Evolutionary conservation across 2,888 invertebrate genomes (phyloP).

Genomic region (Pyralis farinalis): DNA sequence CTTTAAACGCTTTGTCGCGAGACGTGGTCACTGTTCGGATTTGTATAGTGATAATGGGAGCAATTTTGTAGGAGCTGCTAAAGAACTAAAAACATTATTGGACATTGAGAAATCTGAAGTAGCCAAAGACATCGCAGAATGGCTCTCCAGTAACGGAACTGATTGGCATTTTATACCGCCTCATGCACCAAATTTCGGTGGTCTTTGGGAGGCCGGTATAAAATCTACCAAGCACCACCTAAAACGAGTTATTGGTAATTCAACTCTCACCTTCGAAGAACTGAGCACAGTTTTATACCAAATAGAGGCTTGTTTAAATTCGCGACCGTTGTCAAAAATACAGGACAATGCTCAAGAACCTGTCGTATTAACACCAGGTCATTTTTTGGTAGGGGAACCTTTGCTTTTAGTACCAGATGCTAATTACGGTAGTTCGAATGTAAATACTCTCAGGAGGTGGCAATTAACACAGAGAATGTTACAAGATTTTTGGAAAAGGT

Average conservation of each 20-base stretch:
- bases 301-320: slow-evolving; percentile 4
- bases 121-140: not conserved
- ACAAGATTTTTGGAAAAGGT: slow-evolving; percentile 5
- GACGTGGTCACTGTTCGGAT: slow-evolving; percentile 19
- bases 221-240: no score
- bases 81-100: slow-evolving; percentile 5
- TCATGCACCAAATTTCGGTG: slow-evolving; percentile 11
- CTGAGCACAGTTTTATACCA: not conserved
- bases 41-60: slow-evolving; percentile 27
- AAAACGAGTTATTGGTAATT: no score
- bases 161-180: slow-evolving; percentile 12
- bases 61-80: slow-evolving; percentile 12
- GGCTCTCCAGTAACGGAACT: slow-evolving; percentile 5
- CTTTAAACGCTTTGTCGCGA: slow-evolving; percentile 18
- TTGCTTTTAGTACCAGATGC: not conserved
- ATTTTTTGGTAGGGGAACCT: slow-evolving; percentile 1
- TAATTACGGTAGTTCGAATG: not conserved
- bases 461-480: not conserved
- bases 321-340: no score
- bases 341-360: not conserved
- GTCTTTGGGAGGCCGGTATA: no score
- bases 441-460: not conserved
- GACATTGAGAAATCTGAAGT: not conserved
- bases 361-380: slow-evolving; percentile 1
- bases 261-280: no score